Evolutionary conservation across 2,888 invertebrate species (phyloP), one percentile per base, ranked within the genome.

Genomic region (Cristatella mucedo): DNA sequence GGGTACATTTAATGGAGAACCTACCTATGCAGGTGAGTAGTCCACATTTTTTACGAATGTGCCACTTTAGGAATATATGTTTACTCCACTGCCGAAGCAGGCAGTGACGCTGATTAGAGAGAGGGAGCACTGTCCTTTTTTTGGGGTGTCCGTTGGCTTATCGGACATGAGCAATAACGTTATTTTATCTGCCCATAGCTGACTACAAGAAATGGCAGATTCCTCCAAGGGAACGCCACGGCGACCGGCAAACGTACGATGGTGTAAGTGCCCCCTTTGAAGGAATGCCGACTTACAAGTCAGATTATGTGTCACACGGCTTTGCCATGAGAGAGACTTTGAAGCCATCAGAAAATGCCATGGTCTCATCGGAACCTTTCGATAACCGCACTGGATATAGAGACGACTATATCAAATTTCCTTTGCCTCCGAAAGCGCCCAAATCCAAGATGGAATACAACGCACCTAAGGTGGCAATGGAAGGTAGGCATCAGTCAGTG

Each of bases 1-100:
- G 7, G 61, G 55, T 16, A 55, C 48, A 44, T 65, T 65, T 51
- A 57, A 60, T 41, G 65, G 64, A 7, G 58, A 58, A 44, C 65
- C 65, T 21, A 64, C 65, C 7, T 65, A 65, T 43, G 54, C 48
- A 53, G 42, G 64, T 65, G 51, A 56, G 55, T 44, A 29, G 9
- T 26, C n/a, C n/a, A n/a, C n/a, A n/a, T n/a, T n/a, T n/a, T n/a
- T n/a, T n/a, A n/a, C n/a, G n/a, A n/a, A n/a, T n/a, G n/a, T n/a
- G n/a, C n/a, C n/a, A n/a, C n/a, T n/a, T n/a, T n/a, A n/a, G n/a
- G n/a, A n/a, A n/a, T n/a, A n/a, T n/a, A n/a, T n/a, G n/a, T n/a
- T n/a, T n/a, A n/a, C n/a, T n/a, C n/a, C n/a, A n/a, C n/a, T n/a
- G n/a, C n/a, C n/a, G n/a, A n/a, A n/a, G n/a, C n/a, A n/a, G n/a